Conservation (phyloP, 2,888 invertebrate species). For the Habroteleia sp. region DNA sequence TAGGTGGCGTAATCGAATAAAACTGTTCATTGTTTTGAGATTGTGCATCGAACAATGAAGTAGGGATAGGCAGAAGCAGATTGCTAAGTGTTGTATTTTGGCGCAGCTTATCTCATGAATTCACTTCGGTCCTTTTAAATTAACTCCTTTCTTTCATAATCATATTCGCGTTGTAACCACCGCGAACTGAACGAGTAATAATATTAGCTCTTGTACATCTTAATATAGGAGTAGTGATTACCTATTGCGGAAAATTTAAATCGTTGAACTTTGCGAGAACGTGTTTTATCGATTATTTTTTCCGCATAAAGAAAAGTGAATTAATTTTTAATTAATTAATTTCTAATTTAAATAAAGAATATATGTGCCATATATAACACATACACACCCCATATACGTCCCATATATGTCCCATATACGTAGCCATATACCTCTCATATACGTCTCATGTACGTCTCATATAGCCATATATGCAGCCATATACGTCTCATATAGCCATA, state of each 20-base stretch:
- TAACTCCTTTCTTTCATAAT: constrained; percentile 44
- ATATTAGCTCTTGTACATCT: constrained; percentile 18
- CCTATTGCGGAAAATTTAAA: constrained; percentile 10
- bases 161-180: constrained; percentile 44
- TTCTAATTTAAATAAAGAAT: too few relatives aligned
- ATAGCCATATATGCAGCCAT: too few relatives aligned
- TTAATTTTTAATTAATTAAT: too few relatives aligned
- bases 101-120: constrained; percentile 44
- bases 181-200: constrained; percentile 34
- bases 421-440: too few relatives aligned
- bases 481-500: too few relatives aligned
- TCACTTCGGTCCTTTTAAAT: constrained; percentile 13
- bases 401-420: too few relatives aligned
- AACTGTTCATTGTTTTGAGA: constrained; percentile 46
- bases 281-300: too few relatives aligned
- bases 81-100: constrained; percentile 39
- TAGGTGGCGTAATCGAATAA: constrained; percentile 38
- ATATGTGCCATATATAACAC: too few relatives aligned
- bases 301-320: too few relatives aligned
- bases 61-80: constrained; percentile 31
- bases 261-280: background rate
- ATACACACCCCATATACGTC: too few relatives aligned
- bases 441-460: too few relatives aligned
- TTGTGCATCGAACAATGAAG: constrained; percentile 31
- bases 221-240: constrained; percentile 25